These are phyloP conservation scores for Macropis europaea DNA, from an alignment of 2,888 invertebrate species.

Conservation along the genomic window DNA sequence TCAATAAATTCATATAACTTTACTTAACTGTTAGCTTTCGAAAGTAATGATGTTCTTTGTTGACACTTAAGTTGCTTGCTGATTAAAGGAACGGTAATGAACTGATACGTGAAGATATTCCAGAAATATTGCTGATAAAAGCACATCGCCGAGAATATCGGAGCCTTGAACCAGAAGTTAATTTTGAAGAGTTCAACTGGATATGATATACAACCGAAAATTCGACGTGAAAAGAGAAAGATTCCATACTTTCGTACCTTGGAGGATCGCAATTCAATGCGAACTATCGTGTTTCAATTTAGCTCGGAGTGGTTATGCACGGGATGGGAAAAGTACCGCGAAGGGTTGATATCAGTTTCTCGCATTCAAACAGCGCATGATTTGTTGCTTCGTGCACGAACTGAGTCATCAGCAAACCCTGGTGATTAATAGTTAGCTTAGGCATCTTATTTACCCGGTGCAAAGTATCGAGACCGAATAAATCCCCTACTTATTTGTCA, in stretches of 20 bases:
- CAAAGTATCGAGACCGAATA: neutral
- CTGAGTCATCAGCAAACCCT: conserved; percentile 21
- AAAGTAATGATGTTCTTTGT: too few species aligned
- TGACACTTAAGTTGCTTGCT: too few species aligned
- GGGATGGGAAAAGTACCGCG: neutral
- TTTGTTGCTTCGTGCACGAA: neutral
- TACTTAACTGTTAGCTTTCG: too few species aligned
- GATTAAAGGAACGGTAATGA: too few species aligned
- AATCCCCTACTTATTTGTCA: neutral
- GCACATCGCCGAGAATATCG: neutral
- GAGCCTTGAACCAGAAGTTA: neutral
- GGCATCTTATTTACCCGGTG: neutral
- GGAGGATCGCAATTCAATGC: neutral
- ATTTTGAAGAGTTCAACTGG: neutral
- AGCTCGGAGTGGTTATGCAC: too few species aligned
- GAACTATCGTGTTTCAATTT: too few species aligned
- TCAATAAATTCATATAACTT: too few species aligned
- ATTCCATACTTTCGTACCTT: neutral
- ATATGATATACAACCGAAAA: neutral
- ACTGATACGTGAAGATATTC: conserved; percentile 1
- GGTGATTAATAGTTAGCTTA: conserved; percentile 9
- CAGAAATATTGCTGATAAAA: conserved; percentile 4
- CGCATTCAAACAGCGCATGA: neutral
- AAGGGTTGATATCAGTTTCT: neutral
- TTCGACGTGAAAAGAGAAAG: neutral